A percentile compares a stretch with the other conserved stretches of the same genome.
Evolutionary conservation across 2,797 vertebrate genomes (phyloP).

Genomic region (Dendrocincla fuliginosa): DNA sequence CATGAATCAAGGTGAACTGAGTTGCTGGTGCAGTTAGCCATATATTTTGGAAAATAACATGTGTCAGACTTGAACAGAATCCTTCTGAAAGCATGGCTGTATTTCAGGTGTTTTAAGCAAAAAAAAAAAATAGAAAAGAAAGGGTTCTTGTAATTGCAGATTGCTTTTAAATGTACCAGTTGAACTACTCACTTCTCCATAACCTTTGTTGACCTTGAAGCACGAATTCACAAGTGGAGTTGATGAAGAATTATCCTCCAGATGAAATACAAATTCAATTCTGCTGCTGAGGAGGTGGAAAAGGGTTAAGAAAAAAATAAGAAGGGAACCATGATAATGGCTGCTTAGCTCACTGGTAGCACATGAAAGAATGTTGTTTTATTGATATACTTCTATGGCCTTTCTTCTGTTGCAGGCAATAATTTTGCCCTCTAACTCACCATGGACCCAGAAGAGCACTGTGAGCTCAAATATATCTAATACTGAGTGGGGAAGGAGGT

Average conservation of each 20-base stretch:
- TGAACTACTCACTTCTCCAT: background rate
- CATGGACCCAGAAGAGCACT: background rate
- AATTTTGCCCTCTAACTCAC: slow-evolving; percentile 22
- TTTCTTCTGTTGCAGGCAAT: slow-evolving; percentile 34
- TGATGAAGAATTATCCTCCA: background rate
- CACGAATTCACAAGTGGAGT: background rate
- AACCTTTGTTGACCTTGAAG: slow-evolving; percentile 16
- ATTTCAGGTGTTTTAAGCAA: background rate
- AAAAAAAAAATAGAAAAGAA: background rate
- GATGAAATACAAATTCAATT: background rate
- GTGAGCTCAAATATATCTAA: background rate
- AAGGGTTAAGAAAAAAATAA: slow-evolving; percentile 1
- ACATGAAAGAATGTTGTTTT: background rate
- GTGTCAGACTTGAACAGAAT: background rate
- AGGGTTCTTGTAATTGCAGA: background rate
- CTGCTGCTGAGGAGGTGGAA: background rate
- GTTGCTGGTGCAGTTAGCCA: background rate
- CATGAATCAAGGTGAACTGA: slow-evolving; percentile 26
- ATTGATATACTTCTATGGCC: background rate
- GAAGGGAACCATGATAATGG: background rate
- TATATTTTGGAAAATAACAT: background rate
- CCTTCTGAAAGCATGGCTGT: background rate
- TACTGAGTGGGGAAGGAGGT: background rate
- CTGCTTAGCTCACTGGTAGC: background rate
- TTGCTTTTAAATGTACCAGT: background rate